Conservation (phyloP, 30 jellyfish, hydroid and myxozoan genomes). For the Sanderia malayensis region DNA sequence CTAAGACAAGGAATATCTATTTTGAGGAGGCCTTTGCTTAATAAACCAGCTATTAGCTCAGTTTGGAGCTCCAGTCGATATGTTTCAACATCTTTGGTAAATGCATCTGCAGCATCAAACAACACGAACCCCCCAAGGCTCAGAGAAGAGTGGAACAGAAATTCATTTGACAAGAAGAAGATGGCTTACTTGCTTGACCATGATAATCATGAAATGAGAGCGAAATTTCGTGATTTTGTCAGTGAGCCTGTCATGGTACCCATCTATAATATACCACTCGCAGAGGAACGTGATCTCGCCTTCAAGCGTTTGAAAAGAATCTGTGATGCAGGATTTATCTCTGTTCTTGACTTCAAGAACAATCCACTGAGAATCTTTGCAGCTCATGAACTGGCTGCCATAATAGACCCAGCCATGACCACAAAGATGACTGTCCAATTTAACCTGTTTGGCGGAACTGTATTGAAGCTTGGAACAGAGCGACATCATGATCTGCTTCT, state of each 20-base stretch:
- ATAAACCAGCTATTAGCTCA: background rate
- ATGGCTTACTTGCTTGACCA: slow-evolving; percentile 75
- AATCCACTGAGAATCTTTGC: slow-evolving; percentile 89
- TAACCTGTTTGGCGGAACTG: slow-evolving; percentile 89
- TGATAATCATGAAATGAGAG: slow-evolving; percentile 83
- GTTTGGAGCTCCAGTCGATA: slow-evolving; percentile 10
- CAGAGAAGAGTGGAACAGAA: slow-evolving; percentile 60
- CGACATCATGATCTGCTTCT: slow-evolving; percentile 76
- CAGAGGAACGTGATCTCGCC: slow-evolving; percentile 81
- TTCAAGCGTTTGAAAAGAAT: slow-evolving; percentile 75
- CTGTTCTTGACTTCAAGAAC: slow-evolving; percentile 75
- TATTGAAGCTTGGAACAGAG: slow-evolving; percentile 85
- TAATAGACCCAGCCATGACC: slow-evolving; percentile 93
- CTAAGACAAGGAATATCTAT: slow-evolving; percentile 51
- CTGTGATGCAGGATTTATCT: slow-evolving; percentile 89
- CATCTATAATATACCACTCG: slow-evolving; percentile 66
- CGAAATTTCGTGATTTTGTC: slow-evolving; percentile 65
- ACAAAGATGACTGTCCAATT: slow-evolving; percentile 95
- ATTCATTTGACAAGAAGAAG: slow-evolving; percentile 56
- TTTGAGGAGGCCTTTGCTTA: slow-evolving; percentile 37
- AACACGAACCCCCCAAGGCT: slow-evolving; percentile 57
- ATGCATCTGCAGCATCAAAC: slow-evolving; percentile 25
- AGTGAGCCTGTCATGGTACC: slow-evolving; percentile 90
- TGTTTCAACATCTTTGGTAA: slow-evolving; percentile 25
- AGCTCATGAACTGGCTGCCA: slow-evolving; percentile 90